phyloP scores from a whole-genome alignment of 2,797 vertebrate genomes.

The Hephaestus fuliginosus region DNA sequence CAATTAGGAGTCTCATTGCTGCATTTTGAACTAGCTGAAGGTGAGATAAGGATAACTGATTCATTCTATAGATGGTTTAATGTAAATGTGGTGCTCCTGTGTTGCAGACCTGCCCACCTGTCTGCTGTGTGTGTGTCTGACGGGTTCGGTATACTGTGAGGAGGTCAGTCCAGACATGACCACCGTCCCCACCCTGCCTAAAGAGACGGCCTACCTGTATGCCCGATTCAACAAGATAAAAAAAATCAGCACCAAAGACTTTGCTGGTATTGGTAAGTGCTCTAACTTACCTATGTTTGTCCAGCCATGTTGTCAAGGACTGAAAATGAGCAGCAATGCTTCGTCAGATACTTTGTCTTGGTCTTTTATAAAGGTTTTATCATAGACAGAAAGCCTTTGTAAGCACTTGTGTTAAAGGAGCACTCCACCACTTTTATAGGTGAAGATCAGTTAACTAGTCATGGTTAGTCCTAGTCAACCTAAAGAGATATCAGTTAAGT shows the following conservation, averaged over 20 bases:
- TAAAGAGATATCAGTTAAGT: too few species aligned
- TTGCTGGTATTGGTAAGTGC: constrained; percentile 92
- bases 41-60: background rate
- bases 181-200: constrained; percentile 91
- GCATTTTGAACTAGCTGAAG: background rate
- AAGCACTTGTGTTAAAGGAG: background rate
- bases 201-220: constrained; percentile 96
- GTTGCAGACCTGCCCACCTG: constrained; percentile 95
- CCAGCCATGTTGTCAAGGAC: background rate
- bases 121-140: constrained; percentile 95
- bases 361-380: background rate
- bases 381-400: constrained; percentile 1
- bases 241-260: constrained; percentile 92
- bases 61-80: background rate
- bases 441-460: background rate
- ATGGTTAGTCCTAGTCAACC: background rate
- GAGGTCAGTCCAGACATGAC: constrained; percentile 92
- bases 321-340: background rate
- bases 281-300: background rate
- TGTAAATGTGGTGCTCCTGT: constrained; percentile 27
- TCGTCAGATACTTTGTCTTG: background rate
- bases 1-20: background rate
- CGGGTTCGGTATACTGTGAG: constrained; percentile 98
- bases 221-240: constrained; percentile 98
- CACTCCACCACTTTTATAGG: background rate